Evolutionary conservation across 2,113 vertebrate species (phyloP).

Genomic region (Oncorhynchus mykiss): DNA sequence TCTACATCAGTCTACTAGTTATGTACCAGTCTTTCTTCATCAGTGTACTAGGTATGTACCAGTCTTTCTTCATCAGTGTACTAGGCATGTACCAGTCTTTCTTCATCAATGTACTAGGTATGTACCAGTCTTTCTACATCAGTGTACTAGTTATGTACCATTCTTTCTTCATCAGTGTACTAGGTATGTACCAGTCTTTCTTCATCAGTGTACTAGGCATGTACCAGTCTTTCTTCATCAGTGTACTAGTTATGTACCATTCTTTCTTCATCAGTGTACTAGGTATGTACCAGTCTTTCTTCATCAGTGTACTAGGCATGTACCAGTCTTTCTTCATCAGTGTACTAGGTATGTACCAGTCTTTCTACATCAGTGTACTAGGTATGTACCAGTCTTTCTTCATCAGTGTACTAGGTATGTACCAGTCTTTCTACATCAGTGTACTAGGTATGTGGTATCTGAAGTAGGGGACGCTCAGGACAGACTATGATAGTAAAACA

Average conservation of each 20-base stretch:
- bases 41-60: constrained; percentile 48
- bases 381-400: too few species aligned
- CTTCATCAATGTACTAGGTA: too few species aligned
- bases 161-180: too few species aligned
- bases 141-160: constrained; percentile 54
- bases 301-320: too few species aligned
- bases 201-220: constrained; percentile 75
- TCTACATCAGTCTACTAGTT: constrained; percentile 79
- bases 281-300: too few species aligned
- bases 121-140: constrained; percentile 86
- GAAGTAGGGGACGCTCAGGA: too few species aligned
- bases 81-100: too few species aligned
- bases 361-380: constrained; percentile 83
- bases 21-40: too few species aligned
- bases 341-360: constrained; percentile 65
- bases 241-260: constrained; percentile 61
- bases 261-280: constrained; percentile 84
- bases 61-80: constrained; percentile 87
- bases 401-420: constrained; percentile 70
- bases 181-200: constrained; percentile 79
- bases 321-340: constrained; percentile 74
- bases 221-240: too few species aligned
- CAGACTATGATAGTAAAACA: too few species aligned
- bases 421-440: too few species aligned
- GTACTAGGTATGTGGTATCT: too few species aligned